Evolutionary conservation across 1,140 invertebrate genomes (phyloP).

Genomic region (Pomacea maculata): DNA sequence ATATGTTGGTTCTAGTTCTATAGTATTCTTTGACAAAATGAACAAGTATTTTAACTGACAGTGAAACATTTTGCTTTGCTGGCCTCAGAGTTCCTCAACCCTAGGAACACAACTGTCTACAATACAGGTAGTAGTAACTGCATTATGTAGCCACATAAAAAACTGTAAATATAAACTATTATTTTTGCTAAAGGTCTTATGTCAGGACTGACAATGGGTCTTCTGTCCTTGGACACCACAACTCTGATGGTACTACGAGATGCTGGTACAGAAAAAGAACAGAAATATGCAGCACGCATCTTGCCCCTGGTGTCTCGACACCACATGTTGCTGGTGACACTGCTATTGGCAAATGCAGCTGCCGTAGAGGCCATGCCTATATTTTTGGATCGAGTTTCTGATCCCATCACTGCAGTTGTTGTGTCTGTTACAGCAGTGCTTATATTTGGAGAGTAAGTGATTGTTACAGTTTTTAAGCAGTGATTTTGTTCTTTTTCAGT

Average conservation of each 20-base stretch:
- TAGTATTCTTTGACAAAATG: too few relatives aligned
- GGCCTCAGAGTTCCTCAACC: too few relatives aligned
- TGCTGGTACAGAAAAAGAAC: constrained; percentile 51
- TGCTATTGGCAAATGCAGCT: constrained; percentile 60
- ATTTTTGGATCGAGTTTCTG: constrained; percentile 60
- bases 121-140: too few relatives aligned
- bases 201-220: constrained; percentile 62
- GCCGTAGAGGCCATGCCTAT: constrained; percentile 65
- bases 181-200: constrained; percentile 55
- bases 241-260: constrained; percentile 56
- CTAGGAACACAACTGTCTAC: too few relatives aligned
- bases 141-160: background rate
- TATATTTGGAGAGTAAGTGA: constrained; percentile 64
- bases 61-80: too few relatives aligned
- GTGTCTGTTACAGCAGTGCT: constrained; percentile 63
- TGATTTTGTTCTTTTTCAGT: background rate
- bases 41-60: too few relatives aligned
- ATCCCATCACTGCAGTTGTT: constrained; percentile 57
- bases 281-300: constrained; percentile 56
- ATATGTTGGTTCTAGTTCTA: too few relatives aligned
- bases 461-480: background rate
- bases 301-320: constrained; percentile 58
- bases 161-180: background rate
- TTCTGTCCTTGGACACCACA: constrained; percentile 59
- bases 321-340: constrained; percentile 60